phyloP scores from a whole-genome alignment of 2,113 vertebrate genomes.

The Pituophis catenifer region DNA sequence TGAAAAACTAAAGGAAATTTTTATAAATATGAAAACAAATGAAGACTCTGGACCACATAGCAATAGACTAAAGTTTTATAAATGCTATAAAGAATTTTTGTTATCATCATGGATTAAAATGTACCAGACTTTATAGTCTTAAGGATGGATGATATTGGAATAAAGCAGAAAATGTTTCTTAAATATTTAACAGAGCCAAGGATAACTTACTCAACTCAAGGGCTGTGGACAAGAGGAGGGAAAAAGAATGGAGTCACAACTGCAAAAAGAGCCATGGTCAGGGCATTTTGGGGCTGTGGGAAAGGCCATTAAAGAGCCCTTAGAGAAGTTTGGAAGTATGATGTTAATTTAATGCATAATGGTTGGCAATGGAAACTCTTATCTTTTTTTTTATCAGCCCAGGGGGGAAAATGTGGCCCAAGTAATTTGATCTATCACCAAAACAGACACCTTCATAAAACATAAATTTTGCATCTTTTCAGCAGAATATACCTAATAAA shows the following conservation, averaged over 20 bases:
- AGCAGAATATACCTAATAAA: background rate
- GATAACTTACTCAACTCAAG: background rate
- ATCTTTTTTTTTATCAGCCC: background rate
- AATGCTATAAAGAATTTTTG: background rate
- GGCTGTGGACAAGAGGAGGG: background rate
- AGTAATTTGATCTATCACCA: background rate
- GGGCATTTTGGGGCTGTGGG: background rate
- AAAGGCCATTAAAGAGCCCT: background rate
- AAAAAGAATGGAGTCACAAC: background rate
- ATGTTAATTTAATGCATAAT: background rate
- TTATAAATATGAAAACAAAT: background rate
- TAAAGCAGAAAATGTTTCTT: background rate
- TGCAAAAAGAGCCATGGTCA: background rate
- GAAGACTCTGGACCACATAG: background rate
- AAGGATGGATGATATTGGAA: background rate
- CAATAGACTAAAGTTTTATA: background rate
- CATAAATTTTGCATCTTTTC: conserved; percentile 3
- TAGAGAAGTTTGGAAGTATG: background rate
- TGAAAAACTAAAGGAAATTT: background rate
- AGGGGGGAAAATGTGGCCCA: background rate
- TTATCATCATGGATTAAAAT: background rate
- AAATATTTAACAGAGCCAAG: background rate
- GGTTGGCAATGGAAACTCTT: background rate
- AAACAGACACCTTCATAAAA: background rate
- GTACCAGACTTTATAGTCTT: background rate